These are phyloP conservation scores for Drosophila kanekoi DNA, from an alignment of 2,888 invertebrate species.

Conservation along the genomic window DNA sequence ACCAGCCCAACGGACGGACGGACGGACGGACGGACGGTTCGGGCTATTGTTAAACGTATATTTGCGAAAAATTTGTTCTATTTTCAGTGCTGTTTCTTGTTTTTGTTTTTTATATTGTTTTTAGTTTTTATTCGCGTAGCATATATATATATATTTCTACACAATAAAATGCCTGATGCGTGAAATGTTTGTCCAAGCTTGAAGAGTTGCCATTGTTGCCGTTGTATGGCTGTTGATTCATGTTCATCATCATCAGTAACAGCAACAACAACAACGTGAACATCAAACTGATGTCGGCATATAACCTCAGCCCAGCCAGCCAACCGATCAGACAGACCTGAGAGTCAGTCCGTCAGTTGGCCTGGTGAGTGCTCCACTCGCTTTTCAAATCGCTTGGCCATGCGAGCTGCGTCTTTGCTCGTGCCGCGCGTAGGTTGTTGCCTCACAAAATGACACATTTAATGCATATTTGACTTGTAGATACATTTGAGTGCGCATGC, in stretches of 20 bases:
- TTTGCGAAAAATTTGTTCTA: constrained; percentile 57
- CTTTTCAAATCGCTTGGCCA: constrained; percentile 66
- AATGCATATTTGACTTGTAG: constrained; percentile 81
- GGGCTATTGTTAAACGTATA: constrained; percentile 42
- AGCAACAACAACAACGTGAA: constrained; percentile 26
- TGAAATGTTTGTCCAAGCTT: constrained; percentile 84
- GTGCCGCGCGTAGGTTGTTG: constrained; percentile 66
- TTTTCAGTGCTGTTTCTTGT: constrained; percentile 28
- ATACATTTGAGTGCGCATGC: constrained; percentile 73
- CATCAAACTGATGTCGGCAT: constrained; percentile 69
- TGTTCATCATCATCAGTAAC: constrained; percentile 62
- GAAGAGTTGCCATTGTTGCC: constrained; percentile 81
- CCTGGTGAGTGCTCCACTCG: constrained; percentile 50
- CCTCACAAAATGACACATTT: constrained; percentile 80
- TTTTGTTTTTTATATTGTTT: constrained; percentile 35
- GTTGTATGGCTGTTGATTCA: constrained; percentile 76
- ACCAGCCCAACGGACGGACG: constrained; percentile 12
- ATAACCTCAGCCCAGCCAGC: constrained; percentile 77
- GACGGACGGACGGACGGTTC: constrained; percentile 35
- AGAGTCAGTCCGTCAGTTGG: constrained; percentile 24
- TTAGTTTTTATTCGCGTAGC: constrained; percentile 24
- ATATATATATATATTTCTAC: constrained; percentile 53
- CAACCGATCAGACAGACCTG: constrained; percentile 74
- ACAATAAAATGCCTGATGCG: constrained; percentile 83
- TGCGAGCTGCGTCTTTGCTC: constrained; percentile 43